Base-by-base conservation (phyloP, 2,888 invertebrate genomes). In the Cryptus viduatorius region DNA sequence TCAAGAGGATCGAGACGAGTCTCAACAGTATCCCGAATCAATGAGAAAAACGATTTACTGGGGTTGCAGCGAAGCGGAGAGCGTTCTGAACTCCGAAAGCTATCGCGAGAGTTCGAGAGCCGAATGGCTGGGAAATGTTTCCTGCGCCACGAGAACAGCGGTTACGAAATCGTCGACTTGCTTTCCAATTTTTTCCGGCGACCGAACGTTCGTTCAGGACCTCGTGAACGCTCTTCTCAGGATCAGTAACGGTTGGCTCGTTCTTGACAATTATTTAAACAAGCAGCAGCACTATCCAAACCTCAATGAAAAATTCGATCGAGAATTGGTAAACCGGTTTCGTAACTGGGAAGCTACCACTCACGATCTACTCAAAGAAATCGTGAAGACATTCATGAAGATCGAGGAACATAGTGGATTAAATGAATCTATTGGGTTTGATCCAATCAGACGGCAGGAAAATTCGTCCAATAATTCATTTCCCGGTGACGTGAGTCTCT, bases 181-280 rank as follows among this genome's bases (percentile, higher is more conserved):
- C 44, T 91, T 92, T 64, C 92, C 93, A 0, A 85, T 92, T 0
- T 93, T 90, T 42, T 89, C 91, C 3, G 92, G 92, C 0, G 90
- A 93, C 69, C 88, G 85, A 8, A 85, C 88, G 0, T 90, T 93
- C 67, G 87, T 89, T 4, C 86, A 89, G 7, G 93, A 93, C 19
- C 83, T 93, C 10, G 89, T 93, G 14, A 93, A 91, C 56, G 90
- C 92, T 1, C 84, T 92, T 19, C 31, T 93, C 8, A 89, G 93
- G 31, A 90, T 93, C 67, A 90, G 91, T 79, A 93, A 93, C 68
- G 93, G 92, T 3, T 93, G 93, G 93, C 89, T 93, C 2, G 87
- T 92, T 14, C 89, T 93, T 8, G 93, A 93, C 56, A 93, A 93
- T 78, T 93, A 93, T 69, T 68, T 93, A 2, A 93, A 93, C 87